These are phyloP conservation scores for Enteromius unitaeniatus DNA, from an alignment of 2,797 vertebrate genomes.

Conservation along the genomic window DNA sequence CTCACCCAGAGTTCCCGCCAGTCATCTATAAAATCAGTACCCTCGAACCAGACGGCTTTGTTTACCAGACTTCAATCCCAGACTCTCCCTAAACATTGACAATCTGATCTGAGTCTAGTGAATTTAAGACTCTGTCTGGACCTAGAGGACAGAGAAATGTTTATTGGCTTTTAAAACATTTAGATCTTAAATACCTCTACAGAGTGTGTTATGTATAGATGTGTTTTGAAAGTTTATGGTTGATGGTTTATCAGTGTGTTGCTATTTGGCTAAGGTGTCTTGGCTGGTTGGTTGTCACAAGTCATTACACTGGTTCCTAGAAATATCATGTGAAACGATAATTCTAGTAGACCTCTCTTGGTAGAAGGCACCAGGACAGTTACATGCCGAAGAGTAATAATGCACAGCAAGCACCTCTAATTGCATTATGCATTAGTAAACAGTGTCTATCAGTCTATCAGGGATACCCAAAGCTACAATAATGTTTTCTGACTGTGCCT, in stretches of 20 bases:
- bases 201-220: not conserved
- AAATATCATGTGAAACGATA: not conserved
- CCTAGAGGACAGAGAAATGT: constrained; percentile 10
- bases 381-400: not conserved
- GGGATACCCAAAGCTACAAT: not conserved
- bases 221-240: not conserved
- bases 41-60: not conserved
- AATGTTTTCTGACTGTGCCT: not conserved
- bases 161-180: constrained; percentile 12
- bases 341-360: not conserved
- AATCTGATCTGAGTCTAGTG: constrained; percentile 1
- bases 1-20: not conserved
- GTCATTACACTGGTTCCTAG: not conserved
- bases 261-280: not conserved
- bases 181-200: not conserved
- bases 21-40: constrained; percentile 25
- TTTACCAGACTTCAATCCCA: constrained; percentile 9
- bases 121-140: constrained; percentile 17
- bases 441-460: not conserved
- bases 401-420: not conserved
- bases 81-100: constrained; percentile 3
- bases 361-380: not conserved
- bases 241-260: not conserved
- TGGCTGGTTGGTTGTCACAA: not conserved
- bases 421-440: not conserved